Conservation (phyloP, 2,888 invertebrate genomes). For the Caenorhabditis imperialis region DNA sequence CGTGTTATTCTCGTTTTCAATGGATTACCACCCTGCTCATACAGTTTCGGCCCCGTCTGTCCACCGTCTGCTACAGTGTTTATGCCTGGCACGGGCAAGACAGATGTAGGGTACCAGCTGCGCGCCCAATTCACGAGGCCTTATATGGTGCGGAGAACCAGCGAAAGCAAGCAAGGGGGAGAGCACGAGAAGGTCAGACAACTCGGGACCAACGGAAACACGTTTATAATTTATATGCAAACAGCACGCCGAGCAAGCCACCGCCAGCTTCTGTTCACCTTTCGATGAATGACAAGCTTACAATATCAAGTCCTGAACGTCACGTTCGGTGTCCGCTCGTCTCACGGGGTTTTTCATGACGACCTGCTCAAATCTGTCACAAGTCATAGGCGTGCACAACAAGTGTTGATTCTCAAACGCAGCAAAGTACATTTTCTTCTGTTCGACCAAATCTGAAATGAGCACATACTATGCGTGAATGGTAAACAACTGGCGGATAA, state of each 20-base stretch:
- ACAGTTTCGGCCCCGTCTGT: constrained; percentile 49
- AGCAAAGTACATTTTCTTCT: constrained; percentile 52
- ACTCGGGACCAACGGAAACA: constrained; percentile 58
- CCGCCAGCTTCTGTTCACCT: constrained; percentile 13
- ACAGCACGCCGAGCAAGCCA: constrained; percentile 31
- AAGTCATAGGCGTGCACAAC: constrained; percentile 47
- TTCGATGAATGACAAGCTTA: constrained; percentile 37
- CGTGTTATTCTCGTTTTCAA: constrained; percentile 15
- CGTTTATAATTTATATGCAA: constrained; percentile 60
- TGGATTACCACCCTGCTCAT: constrained; percentile 27
- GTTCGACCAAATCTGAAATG: constrained; percentile 51
- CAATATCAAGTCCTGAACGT: constrained; percentile 39
- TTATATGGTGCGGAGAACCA: too few relatives aligned
- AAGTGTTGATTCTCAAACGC: constrained; percentile 52
- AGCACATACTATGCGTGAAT: not conserved
- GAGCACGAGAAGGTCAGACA: not conserved
- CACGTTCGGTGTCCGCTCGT: constrained; percentile 20
- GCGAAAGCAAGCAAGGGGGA: constrained; percentile 6
- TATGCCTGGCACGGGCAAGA: constrained; percentile 41
- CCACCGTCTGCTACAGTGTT: constrained; percentile 41
- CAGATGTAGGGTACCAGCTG: constrained; percentile 57
- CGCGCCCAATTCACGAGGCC: constrained; percentile 28
- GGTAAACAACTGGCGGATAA: constrained; percentile 10
- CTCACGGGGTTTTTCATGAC: constrained; percentile 42
- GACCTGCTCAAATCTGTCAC: constrained; percentile 41